Evolutionary conservation across 2,888 invertebrate genomes (phyloP).

Genomic region (Dolichomitus sp.): DNA sequence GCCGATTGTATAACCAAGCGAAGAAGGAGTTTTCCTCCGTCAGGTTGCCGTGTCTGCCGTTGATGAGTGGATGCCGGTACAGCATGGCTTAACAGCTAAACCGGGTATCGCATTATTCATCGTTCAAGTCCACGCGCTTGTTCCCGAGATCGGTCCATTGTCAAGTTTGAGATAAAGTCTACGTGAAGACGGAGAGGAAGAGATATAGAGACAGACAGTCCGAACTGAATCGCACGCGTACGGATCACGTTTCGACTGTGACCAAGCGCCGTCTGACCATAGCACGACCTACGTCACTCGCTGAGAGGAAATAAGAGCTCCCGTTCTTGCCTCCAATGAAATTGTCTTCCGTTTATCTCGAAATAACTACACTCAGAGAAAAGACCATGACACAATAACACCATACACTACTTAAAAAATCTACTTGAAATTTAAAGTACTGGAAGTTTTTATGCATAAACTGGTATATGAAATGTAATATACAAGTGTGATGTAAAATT

Average conservation of each 20-base stretch:
- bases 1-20: constrained; percentile 72
- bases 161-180: constrained; percentile 78
- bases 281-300: constrained; percentile 26
- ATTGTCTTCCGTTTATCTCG: too few species aligned
- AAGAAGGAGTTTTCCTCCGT: constrained; percentile 43
- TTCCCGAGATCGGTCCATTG: constrained; percentile 75
- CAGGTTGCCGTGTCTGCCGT: constrained; percentile 14
- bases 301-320: background rate
- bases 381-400: too few species aligned
- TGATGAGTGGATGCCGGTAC: constrained; percentile 39
- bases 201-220: constrained; percentile 3
- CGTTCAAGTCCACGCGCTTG: constrained; percentile 77
- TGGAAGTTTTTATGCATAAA: too few species aligned
- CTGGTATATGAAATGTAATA: too few species aligned
- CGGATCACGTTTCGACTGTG: constrained; percentile 24
- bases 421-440: too few species aligned
- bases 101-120: constrained; percentile 72
- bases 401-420: too few species aligned
- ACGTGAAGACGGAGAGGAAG: constrained; percentile 47
- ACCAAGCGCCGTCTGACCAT: constrained; percentile 36
- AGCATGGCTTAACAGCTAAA: constrained; percentile 39
- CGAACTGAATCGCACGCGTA: background rate
- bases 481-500: too few species aligned
- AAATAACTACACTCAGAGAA: too few species aligned
- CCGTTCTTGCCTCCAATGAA: too few species aligned